A percentile compares a stretch with the other conserved stretches of the same genome.
phyloP scores from a whole-genome alignment of 2,113 vertebrate genomes.

The Syngnathus floridae region DNA sequence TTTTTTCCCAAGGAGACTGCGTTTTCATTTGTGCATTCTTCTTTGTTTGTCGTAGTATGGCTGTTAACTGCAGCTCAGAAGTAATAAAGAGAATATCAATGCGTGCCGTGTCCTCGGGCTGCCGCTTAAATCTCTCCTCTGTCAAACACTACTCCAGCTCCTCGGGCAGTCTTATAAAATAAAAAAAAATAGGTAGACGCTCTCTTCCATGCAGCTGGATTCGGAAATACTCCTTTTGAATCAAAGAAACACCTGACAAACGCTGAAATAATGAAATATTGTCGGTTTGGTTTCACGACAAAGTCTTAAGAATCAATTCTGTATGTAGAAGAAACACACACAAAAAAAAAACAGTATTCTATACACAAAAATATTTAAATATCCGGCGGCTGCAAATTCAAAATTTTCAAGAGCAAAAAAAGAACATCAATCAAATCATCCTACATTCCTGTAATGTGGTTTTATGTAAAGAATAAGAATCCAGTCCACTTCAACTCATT shows the following conservation, averaged over 20 bases:
- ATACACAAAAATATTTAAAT: too few relatives aligned
- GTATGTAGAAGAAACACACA: too few relatives aligned
- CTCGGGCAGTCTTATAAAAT: not conserved
- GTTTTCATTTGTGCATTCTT: conserved; percentile 14
- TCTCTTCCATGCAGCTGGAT: conserved; percentile 1
- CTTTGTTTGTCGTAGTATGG: conserved; percentile 7
- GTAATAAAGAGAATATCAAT: conserved; percentile 25
- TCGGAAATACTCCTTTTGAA: not conserved
- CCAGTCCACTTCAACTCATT: not conserved
- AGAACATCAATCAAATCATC: too few relatives aligned
- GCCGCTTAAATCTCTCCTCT: conserved; percentile 20
- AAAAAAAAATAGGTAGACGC: conserved; percentile 4
- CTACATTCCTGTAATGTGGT: not conserved
- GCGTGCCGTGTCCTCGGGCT: conserved; percentile 17
- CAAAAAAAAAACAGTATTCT: too few relatives aligned
- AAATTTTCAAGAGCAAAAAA: too few relatives aligned
- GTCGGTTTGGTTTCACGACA: not conserved
- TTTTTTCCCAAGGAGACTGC: not conserved
- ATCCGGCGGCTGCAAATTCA: too few relatives aligned
- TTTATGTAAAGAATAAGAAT: not conserved
- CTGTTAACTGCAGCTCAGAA: conserved; percentile 17
- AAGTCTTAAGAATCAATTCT: not conserved
- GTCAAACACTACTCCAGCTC: conserved; percentile 19
- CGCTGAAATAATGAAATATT: not conserved
- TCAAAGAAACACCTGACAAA: not conserved